Conservation (phyloP, 2,113 vertebrate species). For the Tonatia bakeri region DNA sequence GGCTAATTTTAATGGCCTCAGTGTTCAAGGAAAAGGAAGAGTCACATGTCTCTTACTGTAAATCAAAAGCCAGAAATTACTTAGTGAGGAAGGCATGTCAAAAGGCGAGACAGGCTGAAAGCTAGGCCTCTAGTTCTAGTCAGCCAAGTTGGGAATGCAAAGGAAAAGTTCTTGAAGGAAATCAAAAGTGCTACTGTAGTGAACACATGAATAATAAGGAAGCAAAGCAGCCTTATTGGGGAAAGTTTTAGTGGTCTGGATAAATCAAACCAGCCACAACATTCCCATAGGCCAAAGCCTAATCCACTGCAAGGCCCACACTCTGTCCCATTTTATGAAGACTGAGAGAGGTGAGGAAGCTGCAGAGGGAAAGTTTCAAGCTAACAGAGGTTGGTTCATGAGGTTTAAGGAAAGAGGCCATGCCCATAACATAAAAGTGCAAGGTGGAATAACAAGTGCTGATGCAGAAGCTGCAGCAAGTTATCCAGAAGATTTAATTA, state of each 20-base stretch:
- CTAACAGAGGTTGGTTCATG: neutral
- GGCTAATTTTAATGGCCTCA: no score
- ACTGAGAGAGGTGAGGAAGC: neutral
- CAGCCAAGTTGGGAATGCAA: neutral
- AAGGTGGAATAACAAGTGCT: neutral
- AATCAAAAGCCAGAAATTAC: neutral
- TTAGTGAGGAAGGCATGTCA: neutral
- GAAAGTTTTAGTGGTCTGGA: neutral
- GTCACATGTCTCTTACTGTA: neutral
- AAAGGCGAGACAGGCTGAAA: neutral
- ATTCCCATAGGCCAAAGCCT: neutral
- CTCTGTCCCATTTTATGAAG: neutral
- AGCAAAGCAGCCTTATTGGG: neutral
- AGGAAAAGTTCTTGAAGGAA: neutral
- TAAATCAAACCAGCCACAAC: neutral
- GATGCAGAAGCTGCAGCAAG: neutral
- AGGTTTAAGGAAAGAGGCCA: neutral
- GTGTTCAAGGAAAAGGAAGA: neutral
- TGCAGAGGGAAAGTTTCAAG: neutral
- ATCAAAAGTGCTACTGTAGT: neutral
- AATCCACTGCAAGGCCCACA: neutral
- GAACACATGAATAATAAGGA: neutral
- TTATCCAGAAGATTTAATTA: neutral
- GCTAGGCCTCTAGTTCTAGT: neutral
- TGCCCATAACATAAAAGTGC: neutral